Conservation (phyloP, 2,113 vertebrate species). For the Archocentrus centrarchus region DNA sequence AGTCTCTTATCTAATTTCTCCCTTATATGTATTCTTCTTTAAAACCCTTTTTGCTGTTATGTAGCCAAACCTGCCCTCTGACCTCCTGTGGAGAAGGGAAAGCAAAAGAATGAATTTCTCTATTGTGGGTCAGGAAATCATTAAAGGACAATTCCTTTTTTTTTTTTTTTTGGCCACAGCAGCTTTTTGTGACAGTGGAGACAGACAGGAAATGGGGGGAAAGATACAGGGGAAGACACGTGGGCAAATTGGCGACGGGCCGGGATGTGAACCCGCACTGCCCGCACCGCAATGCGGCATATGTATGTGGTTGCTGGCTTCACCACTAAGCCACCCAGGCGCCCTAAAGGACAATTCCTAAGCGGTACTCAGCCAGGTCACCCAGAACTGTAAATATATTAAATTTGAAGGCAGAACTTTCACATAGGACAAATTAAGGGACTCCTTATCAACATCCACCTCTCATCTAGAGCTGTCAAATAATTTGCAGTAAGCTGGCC, state of each 20-base stretch:
- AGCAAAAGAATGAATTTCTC: neutral
- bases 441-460: neutral
- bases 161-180: no score
- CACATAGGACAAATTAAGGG: neutral
- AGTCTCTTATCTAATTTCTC: neutral
- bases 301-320: no score
- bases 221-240: no score
- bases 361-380: neutral
- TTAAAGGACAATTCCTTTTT: neutral
- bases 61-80: neutral
- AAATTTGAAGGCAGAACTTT: neutral
- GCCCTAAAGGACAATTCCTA: neutral
- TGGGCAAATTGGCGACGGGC: no score
- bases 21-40: neutral
- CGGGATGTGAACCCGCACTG: no score
- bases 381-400: neutral
- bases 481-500: neutral
- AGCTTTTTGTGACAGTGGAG: no score
- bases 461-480: neutral
- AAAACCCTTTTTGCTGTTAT: neutral
- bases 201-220: no score
- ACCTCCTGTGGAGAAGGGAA: constrained; percentile 3
- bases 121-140: neutral
- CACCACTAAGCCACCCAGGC: no score
- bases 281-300: no score